Evolutionary conservation across 2,888 invertebrate species (phyloP), one percentile per base, ranked within the genome.

Genomic region (Dasypolia templi): DNA sequence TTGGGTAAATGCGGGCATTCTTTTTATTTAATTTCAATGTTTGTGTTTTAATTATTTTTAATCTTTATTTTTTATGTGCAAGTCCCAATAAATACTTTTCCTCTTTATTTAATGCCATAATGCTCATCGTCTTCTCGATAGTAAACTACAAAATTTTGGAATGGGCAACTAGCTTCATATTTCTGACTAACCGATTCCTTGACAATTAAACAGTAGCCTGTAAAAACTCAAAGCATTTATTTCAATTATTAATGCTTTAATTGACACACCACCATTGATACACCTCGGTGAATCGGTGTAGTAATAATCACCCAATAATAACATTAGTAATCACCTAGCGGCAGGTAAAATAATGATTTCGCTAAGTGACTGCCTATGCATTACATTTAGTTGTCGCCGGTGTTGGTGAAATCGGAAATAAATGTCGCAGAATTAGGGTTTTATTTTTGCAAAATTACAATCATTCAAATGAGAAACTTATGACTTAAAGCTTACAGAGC

Each of bases 401-500:
- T 61, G 39, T 26, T 19, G 6, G 3, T 11, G 19, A 62, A 29
- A 44, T 6, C 2, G 6, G 1, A 12, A 3, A 22, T 19, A 29
- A 0, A 4, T 14, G 14, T 22, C 14, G 44, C 4, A 44, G 29
- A 14, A 29, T 9, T 44, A 2, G 22, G 4, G 22, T 44, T 22
- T 7, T 5, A 4, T 44, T 44, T 22, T 29, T 3, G 1, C 1
- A 29, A 22, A 0, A 44, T 22, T 29, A 1, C 2, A 7, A 44
- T 44, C 22, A 62, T 22, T 44, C 12, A 62, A 62, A 19, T 61
- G 32, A 49, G 3, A 14, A 19, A 0, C 0, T 6, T 32, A 19
- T 29, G 14, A 19, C 69, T 29, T 2, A 64, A 51, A 19, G 2
- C 49, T 76, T 81, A 94, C 95, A 86, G 92, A 92, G 83, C 95